Base-by-base conservation (phyloP, 2,113 vertebrate genomes). In the Xiphophorus hellerii region DNA sequence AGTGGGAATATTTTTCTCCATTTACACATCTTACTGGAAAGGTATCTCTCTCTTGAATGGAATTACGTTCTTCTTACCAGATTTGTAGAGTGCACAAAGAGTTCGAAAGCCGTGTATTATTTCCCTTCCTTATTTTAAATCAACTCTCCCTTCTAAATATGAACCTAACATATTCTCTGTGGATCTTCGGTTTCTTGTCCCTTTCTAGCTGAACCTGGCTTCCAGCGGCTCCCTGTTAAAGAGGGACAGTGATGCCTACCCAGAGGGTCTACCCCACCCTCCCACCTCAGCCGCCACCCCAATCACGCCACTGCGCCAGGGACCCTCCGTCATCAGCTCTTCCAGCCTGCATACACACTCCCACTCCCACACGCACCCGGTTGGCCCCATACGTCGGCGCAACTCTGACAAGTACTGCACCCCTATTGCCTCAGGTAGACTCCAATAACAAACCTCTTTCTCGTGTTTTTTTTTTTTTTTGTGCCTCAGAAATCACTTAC, bases 321-420 rank as follows among this genome's bases (percentile, higher is more conserved):
- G 96, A 78, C 97, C 98, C 82, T 98, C 98, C 0, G 97, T 98
- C 93, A 98, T 99, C 92, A 96, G 97, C 93, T 97, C 98, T 78
- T 97, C 98, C 87, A 96, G 97, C 84, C 93, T 99, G 88, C 97
- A 93, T 88, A 54, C 90, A 84, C 92, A 92, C 88, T 88, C 92
- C 75, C 92, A 93, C 90, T 91, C 90, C 76, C 92, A 93, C 89
- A 54, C 92, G 25, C 92, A 98, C 82, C 93, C 81, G 0, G 95
- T 98, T 37, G 98, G 97, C 22, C 95, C 97, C 92, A 97, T 98
- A 90, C 94, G 98, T 85, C 94, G 98, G 76, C 96, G 98, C 90
- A 98, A 96, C 95, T 97, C 96, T 0, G 98, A 99, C 91, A 99
- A 99, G 91, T 99, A 97, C 95, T 98, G 97, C 95, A 98, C 97